Conservation (phyloP, 2,888 invertebrate species). For the Lasioglossum malachurum region DNA sequence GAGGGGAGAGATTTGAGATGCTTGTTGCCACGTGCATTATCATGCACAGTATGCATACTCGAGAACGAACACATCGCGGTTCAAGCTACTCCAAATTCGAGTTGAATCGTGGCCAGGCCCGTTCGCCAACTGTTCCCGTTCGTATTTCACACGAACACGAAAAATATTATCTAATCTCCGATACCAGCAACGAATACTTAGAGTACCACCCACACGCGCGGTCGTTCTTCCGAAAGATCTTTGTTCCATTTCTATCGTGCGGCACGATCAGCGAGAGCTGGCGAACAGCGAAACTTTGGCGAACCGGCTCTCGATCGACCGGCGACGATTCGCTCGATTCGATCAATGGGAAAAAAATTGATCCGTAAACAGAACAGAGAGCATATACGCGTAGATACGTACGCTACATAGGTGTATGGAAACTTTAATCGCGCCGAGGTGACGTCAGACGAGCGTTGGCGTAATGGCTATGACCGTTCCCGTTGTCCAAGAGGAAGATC, state of each 20-base stretch:
- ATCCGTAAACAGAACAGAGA: background rate
- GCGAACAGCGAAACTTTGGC: background rate
- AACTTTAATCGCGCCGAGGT: constrained; percentile 47
- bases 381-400: background rate
- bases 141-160: background rate
- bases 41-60: constrained; percentile 15
- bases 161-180: background rate
- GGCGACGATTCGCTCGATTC: background rate
- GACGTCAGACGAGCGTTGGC: constrained; percentile 78
- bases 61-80: background rate
- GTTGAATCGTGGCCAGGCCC: constrained; percentile 8
- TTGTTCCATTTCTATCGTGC: background rate
- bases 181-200: background rate
- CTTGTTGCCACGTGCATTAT: constrained; percentile 46
- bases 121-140: background rate
- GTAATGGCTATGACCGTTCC: constrained; percentile 74
- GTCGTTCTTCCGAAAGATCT: background rate
- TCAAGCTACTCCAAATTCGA: constrained; percentile 1
- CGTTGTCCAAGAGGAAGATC: constrained; percentile 64
- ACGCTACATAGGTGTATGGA: background rate
- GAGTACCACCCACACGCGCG: background rate
- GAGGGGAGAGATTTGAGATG: constrained; percentile 67
- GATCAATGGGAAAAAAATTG: too few species aligned
- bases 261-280: background rate
- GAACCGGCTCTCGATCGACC: background rate